Evolutionary conservation across 1,140 invertebrate species (phyloP), one percentile per base, ranked within the genome.

Genomic region (Eurosta solidaginis): DNA sequence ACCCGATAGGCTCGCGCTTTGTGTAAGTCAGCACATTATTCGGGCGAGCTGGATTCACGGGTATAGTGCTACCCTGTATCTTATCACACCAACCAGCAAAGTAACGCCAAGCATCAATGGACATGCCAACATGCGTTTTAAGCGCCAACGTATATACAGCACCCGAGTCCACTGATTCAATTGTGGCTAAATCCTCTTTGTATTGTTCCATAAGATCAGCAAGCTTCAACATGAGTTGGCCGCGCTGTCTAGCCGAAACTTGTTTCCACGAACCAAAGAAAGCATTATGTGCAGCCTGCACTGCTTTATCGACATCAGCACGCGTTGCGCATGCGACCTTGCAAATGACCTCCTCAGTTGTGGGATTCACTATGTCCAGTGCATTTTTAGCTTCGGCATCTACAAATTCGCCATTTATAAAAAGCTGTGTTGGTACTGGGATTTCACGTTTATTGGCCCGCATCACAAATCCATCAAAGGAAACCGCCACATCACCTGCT

Each of bases 11-110:
- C 88, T 98, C 97, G 81, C 93, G 93, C 83, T 93, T 93, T 0
- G 97, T 98, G 76, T 96, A 93, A 0, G 95, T 94, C 0, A 98
- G 88, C 1, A 85, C 84, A 79, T 92, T 92, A 85, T 97, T 98
- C 1, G 97, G 97, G 77, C 97, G 89, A 0, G 97, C 96, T 59
- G 94, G 94, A 79, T 89, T 94, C 82, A 94, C 96, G 54, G 97
- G 97, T 78, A 99, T 96, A 0, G 96, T 97, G 77, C 93, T 91
- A 0, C 98, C 98, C 83, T 96, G 93, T 49, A 97, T 96, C 87
- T 99, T 99, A 87, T 98, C 97, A 59, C 95, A 94, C 94, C 96
- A 98, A 2, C 97, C 96, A 17, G 96, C 95, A 87, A 96, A 97
- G 83, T 97, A 97, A 12, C 94, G 89, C 95, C 95, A 97, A 0